These are phyloP conservation scores for Sitta europaea DNA, from an alignment of 2,113 vertebrate genomes.

Conservation along the genomic window DNA sequence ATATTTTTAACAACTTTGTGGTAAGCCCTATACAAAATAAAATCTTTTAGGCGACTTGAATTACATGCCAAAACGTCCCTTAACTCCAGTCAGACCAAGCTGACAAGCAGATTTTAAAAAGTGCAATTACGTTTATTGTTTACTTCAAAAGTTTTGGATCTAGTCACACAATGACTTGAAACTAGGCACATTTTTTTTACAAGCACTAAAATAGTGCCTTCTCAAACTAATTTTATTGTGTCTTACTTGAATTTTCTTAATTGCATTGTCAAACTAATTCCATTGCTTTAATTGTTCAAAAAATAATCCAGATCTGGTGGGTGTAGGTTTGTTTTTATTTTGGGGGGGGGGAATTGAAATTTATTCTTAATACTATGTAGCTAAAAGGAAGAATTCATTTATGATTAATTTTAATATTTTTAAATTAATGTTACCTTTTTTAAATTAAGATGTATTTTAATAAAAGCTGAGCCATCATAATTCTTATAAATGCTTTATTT, in stretches of 20 bases:
- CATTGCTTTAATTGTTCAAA: neutral
- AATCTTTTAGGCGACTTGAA: neutral
- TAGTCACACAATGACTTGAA: neutral
- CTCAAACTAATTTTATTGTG: neutral
- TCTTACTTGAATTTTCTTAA: neutral
- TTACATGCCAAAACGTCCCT: neutral
- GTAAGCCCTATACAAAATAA: neutral
- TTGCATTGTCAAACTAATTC: neutral
- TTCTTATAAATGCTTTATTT: neutral
- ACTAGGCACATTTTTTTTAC: neutral
- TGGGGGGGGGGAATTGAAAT: rapidly evolving
- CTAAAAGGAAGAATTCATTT: neutral
- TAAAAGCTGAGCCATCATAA: neutral
- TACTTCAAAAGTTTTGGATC: neutral
- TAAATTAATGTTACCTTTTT: too few species aligned
- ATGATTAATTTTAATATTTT: too few species aligned
- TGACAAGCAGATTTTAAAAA: neutral
- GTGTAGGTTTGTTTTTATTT: neutral
- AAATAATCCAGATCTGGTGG: neutral
- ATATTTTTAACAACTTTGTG: neutral
- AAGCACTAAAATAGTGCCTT: neutral
- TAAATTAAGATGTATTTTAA: neutral
- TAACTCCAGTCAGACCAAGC: neutral
- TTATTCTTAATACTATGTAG: neutral
- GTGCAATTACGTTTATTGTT: neutral